A percentile compares a stretch with the other conserved stretches of the same genome.
Conservation (phyloP, 1,140 invertebrate genomes). For the Plutomurus gul region DNA sequence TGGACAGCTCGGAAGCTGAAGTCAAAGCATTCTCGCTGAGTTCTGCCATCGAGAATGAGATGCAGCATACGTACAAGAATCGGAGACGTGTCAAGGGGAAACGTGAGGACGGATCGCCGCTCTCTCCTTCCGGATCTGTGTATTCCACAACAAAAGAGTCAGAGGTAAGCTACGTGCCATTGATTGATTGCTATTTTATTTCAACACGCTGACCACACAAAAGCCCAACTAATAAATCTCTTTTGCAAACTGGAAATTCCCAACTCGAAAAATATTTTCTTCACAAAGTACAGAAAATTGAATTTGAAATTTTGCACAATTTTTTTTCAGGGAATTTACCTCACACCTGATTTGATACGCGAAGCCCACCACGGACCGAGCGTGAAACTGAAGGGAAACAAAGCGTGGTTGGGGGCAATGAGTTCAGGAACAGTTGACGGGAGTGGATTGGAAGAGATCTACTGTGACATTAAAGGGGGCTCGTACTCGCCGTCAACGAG, state of each 20-base stretch:
- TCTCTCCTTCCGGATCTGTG: neutral
- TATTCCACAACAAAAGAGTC: conserved; percentile 3
- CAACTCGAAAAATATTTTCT: too few species aligned
- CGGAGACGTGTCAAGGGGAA: neutral
- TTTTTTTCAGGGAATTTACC: conserved; percentile 32
- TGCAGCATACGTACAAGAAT: neutral
- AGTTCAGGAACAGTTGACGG: conserved; percentile 3
- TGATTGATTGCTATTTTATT: neutral
- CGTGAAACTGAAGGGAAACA: neutral
- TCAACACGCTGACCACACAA: neutral
- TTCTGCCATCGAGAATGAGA: conserved; percentile 7
- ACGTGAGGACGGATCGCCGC: neutral
- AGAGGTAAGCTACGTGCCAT: neutral
- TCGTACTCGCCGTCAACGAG: neutral
- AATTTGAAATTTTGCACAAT: neutral
- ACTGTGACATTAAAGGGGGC: conserved; percentile 18
- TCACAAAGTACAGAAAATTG: neutral
- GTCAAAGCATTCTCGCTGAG: neutral
- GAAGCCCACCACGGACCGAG: conserved; percentile 30
- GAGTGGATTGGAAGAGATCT: conserved; percentile 3
- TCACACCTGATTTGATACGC: conserved; percentile 42
- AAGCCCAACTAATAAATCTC: neutral
- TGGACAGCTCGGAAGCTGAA: neutral
- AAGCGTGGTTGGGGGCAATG: neutral
- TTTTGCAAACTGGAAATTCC: neutral